Conservation (phyloP, 2,888 invertebrate genomes). For the Torymus aiolomorphi region DNA sequence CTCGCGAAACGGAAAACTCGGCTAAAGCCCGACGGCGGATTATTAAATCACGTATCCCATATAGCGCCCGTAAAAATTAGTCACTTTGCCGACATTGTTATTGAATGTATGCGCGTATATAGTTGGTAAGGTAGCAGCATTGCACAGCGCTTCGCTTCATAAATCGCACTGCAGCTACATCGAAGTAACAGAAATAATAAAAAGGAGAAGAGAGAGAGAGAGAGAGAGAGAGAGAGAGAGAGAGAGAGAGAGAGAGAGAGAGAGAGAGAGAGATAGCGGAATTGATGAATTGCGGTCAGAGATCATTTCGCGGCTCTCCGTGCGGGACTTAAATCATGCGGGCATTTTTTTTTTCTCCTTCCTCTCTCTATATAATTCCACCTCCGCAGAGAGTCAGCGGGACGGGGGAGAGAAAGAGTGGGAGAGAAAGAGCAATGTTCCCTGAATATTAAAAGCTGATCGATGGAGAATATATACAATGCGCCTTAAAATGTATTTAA, state of each 20-base stretch:
- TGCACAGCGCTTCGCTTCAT: constrained; percentile 30
- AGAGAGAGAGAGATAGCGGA: constrained; percentile 11
- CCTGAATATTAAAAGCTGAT: constrained; percentile 57
- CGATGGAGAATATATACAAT: constrained; percentile 56
- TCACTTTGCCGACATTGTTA: constrained; percentile 46
- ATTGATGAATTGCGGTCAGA: constrained; percentile 58
- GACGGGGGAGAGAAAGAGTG: too few species aligned
- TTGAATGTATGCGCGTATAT: constrained; percentile 28
- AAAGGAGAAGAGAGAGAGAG: not conserved
- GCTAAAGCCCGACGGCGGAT: too few species aligned
- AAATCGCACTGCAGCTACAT: constrained; percentile 31
- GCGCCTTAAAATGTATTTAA: constrained; percentile 53
- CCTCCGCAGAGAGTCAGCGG: constrained; percentile 1
- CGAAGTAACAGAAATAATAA: constrained; percentile 1
- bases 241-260: not conserved
- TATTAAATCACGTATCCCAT: constrained; percentile 26
- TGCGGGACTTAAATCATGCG: constrained; percentile 52
- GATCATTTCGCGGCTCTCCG: constrained; percentile 53
- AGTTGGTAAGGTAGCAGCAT: not conserved
- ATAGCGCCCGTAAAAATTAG: constrained; percentile 26
- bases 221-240: constrained; percentile 5
- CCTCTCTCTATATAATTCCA: constrained; percentile 24
- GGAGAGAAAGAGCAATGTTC: constrained; percentile 11
- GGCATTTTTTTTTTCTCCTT: constrained; percentile 11
- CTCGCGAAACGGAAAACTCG: too few species aligned